Conservation (phyloP, 2,888 invertebrate genomes). For the Diploptera punctata region DNA sequence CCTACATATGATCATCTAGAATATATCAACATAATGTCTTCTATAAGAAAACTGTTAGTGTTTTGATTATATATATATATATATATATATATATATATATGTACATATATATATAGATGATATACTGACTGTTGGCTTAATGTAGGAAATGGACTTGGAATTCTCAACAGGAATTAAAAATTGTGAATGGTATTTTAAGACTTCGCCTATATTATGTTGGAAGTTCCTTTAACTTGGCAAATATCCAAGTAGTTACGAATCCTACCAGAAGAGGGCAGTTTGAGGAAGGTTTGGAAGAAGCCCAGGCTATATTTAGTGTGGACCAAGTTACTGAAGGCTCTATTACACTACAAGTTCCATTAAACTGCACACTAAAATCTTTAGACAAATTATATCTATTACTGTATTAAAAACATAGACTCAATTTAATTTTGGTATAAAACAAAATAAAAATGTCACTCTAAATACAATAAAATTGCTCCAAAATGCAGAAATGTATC, state of each 20-base stretch:
- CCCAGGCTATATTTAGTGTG: slow-evolving; percentile 42
- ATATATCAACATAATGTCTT: no score
- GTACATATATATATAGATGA: not conserved
- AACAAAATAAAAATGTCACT: no score
- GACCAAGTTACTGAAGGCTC: slow-evolving; percentile 39
- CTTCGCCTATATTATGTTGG: slow-evolving; percentile 11
- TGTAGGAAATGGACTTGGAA: not conserved
- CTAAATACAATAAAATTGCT: no score
- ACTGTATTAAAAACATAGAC: no score
- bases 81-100: no score
- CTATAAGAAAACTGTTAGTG: not conserved
- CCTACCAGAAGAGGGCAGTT: slow-evolving; percentile 42
- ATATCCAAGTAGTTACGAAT: slow-evolving; percentile 39
- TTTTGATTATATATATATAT: no score
- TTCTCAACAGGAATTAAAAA: not conserved
- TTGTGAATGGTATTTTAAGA: slow-evolving; percentile 18
- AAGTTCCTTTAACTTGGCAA: slow-evolving; percentile 34
- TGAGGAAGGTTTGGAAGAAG: slow-evolving; percentile 42
- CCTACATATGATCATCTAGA: no score
- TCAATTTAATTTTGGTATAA: no score
- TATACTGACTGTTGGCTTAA: not conserved
- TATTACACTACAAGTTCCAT: slow-evolving; percentile 41
- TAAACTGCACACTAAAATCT: no score
- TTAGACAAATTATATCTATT: no score
- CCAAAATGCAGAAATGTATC: no score